Percentiles rank a stretch among this genome's conserved stretches.
Conservation (phyloP, 2,113 vertebrate genomes). For the Lampris incognitus region DNA sequence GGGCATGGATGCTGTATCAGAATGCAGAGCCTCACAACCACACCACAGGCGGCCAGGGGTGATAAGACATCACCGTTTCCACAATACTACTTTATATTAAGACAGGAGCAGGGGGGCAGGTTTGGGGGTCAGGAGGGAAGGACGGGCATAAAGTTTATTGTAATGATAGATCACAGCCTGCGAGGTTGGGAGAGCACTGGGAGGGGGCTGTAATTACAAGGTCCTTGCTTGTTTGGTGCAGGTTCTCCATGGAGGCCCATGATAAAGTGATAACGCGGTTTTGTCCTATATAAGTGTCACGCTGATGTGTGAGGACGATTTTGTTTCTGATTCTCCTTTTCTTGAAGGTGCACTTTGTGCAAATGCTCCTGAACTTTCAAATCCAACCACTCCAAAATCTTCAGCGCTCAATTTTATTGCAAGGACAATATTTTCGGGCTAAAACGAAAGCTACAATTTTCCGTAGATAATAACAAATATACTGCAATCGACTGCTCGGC, state of each 20-base stretch:
- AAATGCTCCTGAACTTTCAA: no score
- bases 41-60: slow-evolving; percentile 32
- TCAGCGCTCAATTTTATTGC: neutral
- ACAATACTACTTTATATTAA: slow-evolving; percentile 7
- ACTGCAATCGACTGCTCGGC: neutral
- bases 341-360: no score
- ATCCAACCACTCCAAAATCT: neutral
- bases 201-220: slow-evolving; percentile 31
- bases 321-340: neutral
- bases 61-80: slow-evolving; percentile 4
- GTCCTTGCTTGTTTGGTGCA: slow-evolving; percentile 50
- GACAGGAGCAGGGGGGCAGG: slow-evolving; percentile 17
- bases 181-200: slow-evolving; percentile 13
- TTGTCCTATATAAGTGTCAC: slow-evolving; percentile 57
- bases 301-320: neutral
- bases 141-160: slow-evolving; percentile 50
- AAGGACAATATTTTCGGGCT: neutral
- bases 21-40: neutral
- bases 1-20: slow-evolving; percentile 15
- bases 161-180: slow-evolving; percentile 53
- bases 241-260: slow-evolving; percentile 42
- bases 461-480: neutral
- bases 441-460: neutral
- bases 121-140: neutral
- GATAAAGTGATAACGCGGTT: slow-evolving; percentile 60